Conservation (phyloP, 2,797 vertebrate genomes). For the Rhinophrynus dorsalis region DNA sequence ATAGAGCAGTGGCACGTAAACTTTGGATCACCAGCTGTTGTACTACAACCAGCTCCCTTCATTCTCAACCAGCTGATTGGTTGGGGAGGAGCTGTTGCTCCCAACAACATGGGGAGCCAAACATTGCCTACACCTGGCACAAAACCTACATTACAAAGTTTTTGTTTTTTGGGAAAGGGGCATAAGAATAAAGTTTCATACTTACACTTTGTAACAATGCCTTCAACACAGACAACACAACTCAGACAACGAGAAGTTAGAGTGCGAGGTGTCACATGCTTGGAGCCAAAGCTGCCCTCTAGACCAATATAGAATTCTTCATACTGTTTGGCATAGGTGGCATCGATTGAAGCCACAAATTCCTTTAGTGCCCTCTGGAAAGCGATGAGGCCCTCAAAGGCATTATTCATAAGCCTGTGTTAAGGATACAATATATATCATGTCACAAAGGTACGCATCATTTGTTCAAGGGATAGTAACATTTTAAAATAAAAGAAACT, state of each 20-base stretch:
- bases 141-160: no score
- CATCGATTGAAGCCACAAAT: constrained; percentile 87
- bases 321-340: constrained; percentile 91
- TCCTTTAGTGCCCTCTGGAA: constrained; percentile 94
- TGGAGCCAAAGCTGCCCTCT: constrained; percentile 94
- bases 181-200: not conserved
- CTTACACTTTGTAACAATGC: constrained; percentile 97
- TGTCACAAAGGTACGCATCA: no score
- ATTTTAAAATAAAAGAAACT: no score
- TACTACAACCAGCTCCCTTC: no score
- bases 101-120: no score
- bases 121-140: no score
- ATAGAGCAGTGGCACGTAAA: not conserved
- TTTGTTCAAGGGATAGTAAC: no score
- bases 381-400: constrained; percentile 87
- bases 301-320: constrained; percentile 94
- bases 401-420: constrained; percentile 82
- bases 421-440: not conserved
- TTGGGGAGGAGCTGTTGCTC: no score
- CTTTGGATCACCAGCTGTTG: not conserved
- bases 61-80: no score
- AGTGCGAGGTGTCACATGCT: constrained; percentile 89
- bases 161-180: no score
- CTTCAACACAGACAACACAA: constrained; percentile 92
- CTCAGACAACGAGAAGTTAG: constrained; percentile 89